phyloP scores from a whole-genome alignment of 2,113 vertebrate species.

The Esox niger region DNA sequence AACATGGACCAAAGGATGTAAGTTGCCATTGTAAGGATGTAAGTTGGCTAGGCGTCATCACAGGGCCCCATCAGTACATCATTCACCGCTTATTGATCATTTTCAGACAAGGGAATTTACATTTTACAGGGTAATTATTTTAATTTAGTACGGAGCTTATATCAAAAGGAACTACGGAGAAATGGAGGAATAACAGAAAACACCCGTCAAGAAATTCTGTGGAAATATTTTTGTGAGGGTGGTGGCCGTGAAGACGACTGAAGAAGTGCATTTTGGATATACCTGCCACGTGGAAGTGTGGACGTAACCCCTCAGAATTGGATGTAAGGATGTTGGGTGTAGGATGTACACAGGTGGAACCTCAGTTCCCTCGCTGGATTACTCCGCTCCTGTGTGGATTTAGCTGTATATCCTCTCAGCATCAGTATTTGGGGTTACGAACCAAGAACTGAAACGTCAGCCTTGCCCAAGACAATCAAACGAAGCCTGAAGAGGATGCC shows the following conservation, averaged over 20 bases:
- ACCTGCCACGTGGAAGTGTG: slow-evolving; percentile 53
- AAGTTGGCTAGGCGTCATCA: slow-evolving; percentile 24
- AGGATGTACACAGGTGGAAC: slow-evolving; percentile 53
- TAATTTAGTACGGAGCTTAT: slow-evolving; percentile 35
- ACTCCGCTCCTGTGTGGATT: slow-evolving; percentile 60
- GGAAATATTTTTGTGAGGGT: slow-evolving; percentile 50
- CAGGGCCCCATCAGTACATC: slow-evolving; percentile 13
- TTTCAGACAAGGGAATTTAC: slow-evolving; percentile 27
- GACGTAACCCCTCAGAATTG: slow-evolving; percentile 35
- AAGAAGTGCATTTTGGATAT: slow-evolving; percentile 52
- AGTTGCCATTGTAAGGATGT: slow-evolving; percentile 23
- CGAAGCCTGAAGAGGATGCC: slow-evolving; percentile 2
- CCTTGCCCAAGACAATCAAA: slow-evolving; percentile 32
- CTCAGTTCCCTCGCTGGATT: slow-evolving; percentile 61
- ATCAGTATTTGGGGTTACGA: slow-evolving; percentile 32
- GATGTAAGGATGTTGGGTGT: slow-evolving; percentile 59
- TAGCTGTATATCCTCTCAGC: slow-evolving; percentile 45
- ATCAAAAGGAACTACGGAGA: slow-evolving; percentile 36
- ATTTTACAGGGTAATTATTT: slow-evolving; percentile 4
- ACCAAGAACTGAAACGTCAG: slow-evolving; percentile 34
- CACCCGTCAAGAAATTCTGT: slow-evolving; percentile 26
- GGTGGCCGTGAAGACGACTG: slow-evolving; percentile 56
- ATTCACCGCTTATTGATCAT: slow-evolving; percentile 15
- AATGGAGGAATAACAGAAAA: slow-evolving; percentile 31
- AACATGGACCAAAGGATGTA: slow-evolving; percentile 40